phyloP scores from a whole-genome alignment of 23 tunicate genomes.

The Styela clava region DNA sequence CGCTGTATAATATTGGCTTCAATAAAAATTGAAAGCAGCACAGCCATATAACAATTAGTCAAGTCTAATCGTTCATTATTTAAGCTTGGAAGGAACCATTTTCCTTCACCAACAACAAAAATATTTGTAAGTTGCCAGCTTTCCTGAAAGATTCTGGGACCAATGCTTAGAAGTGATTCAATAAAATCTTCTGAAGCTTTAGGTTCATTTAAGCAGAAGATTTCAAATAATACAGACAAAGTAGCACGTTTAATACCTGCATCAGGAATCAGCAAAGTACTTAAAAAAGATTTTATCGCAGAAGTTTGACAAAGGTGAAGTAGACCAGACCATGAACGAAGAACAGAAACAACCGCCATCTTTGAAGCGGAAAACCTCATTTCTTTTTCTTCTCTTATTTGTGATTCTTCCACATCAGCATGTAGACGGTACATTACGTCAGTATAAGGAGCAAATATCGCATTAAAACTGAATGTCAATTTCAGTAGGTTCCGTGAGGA shows the following conservation, averaged over 20 bases:
- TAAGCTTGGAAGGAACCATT: slow-evolving; percentile 40
- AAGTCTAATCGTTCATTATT: slow-evolving; percentile 58
- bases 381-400: slow-evolving; percentile 55
- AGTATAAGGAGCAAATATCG: slow-evolving; percentile 81
- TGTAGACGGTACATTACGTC: slow-evolving; percentile 83
- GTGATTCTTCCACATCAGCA: slow-evolving; percentile 70
- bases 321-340: slow-evolving; percentile 77
- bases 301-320: slow-evolving; percentile 55
- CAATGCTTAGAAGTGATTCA: slow-evolving; percentile 38
- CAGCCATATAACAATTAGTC: slow-evolving; percentile 69
- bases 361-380: slow-evolving; percentile 73
- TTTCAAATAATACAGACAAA: slow-evolving; percentile 28
- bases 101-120: slow-evolving; percentile 80
- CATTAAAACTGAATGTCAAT: slow-evolving; percentile 34
- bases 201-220: slow-evolving; percentile 48
- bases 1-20: slow-evolving; percentile 40
- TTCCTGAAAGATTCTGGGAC: slow-evolving; percentile 65
- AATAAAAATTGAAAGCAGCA: slow-evolving; percentile 57
- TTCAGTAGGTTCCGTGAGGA: slow-evolving; percentile 32
- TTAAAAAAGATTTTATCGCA: slow-evolving; percentile 59
- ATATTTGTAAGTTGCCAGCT: slow-evolving; percentile 67
- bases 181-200: slow-evolving; percentile 51
- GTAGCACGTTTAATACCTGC: slow-evolving; percentile 23
- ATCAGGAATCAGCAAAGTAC: slow-evolving; percentile 48
- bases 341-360: slow-evolving; percentile 83